These are phyloP conservation scores for Caenorhabditis virilis DNA, from an alignment of 2,888 invertebrate genomes.

Conservation along the genomic window DNA sequence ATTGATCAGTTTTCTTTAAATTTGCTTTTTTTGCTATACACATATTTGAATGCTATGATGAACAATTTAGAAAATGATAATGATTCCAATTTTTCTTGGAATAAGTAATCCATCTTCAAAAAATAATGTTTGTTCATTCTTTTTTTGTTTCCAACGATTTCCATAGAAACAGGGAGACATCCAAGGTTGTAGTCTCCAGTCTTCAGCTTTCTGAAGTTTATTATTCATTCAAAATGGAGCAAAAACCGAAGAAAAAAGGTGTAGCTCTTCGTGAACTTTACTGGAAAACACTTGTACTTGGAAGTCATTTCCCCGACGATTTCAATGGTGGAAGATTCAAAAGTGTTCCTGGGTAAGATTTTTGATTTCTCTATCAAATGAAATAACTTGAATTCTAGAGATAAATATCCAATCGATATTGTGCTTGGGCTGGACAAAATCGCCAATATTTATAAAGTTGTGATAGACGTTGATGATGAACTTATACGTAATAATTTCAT, in stretches of 20 bases:
- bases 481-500: conserved; percentile 38
- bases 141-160: no score
- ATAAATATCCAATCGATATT: conserved; percentile 52
- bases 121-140: no score
- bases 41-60: no score
- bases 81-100: no score
- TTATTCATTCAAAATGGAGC: neutral
- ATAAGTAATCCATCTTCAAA: no score
- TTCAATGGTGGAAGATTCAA: conserved; percentile 45
- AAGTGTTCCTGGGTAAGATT: conserved; percentile 33
- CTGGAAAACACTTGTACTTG: conserved; percentile 50
- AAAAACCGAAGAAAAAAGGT: conserved; percentile 8
- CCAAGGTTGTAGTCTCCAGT: no score
- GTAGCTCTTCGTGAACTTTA: conserved; percentile 30
- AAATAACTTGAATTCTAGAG: conserved; percentile 24
- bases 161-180: no score
- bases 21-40: no score
- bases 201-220: no score
- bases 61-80: no score
- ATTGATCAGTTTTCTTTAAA: no score
- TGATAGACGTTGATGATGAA: conserved; percentile 48
- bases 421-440: conserved; percentile 48
- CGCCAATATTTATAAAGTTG: conserved; percentile 54
- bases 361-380: neutral
- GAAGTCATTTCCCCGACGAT: conserved; percentile 39